A percentile compares a stretch with the other conserved stretches of the same genome.
Conservation (phyloP, 2,888 invertebrate species). For the Phyllotreta cruciferae region DNA sequence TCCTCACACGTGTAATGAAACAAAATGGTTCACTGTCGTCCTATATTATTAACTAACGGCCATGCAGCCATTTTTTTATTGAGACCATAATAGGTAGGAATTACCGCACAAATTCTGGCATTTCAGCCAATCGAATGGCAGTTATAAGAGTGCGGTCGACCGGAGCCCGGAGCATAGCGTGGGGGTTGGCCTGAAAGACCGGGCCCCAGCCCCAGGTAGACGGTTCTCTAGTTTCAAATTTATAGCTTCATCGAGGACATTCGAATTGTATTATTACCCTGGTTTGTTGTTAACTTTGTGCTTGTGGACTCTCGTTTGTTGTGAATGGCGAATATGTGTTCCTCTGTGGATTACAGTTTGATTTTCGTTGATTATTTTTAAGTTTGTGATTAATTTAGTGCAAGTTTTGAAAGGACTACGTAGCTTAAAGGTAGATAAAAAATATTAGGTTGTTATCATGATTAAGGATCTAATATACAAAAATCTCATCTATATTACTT, state of each 20-base stretch:
- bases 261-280: conserved; percentile 11
- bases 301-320: conserved; percentile 2
- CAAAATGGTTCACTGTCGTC: conserved; percentile 36
- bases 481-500: no score
- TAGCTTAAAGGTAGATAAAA: no score
- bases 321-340: neutral
- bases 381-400: no score
- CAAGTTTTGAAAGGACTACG: no score
- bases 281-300: conserved; percentile 11
- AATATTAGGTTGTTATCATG: no score
- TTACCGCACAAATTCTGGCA: conserved; percentile 39
- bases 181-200: conserved; percentile 44
- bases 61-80: conserved; percentile 37
- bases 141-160: conserved; percentile 42
- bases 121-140: conserved; percentile 54
- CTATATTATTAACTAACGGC: conserved; percentile 30
- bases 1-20: conserved; percentile 22
- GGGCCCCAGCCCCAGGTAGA: conserved; percentile 42
- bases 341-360: no score
- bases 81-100: conserved; percentile 35
- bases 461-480: no score
- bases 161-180: conserved; percentile 42
- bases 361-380: no score
- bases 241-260: conserved; percentile 43
- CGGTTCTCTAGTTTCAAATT: conserved; percentile 40